Base-by-base conservation (phyloP, 2,888 invertebrate genomes). In the Ophion costatus region DNA sequence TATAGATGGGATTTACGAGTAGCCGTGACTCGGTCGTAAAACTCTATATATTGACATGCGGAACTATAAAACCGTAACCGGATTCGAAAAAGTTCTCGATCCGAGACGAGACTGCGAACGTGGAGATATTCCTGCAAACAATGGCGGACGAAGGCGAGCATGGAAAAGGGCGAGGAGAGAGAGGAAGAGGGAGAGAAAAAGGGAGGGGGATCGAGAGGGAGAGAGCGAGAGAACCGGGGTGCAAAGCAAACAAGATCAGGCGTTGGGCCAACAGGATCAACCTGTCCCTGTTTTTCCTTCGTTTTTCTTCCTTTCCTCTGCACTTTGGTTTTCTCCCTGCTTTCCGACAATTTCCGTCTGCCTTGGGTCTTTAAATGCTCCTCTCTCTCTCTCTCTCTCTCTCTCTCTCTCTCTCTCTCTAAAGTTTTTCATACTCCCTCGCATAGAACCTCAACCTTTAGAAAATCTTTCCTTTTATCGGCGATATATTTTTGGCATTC, bases 41-140 rank as follows among this genome's bases (percentile, higher is more conserved):
- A 89, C 56, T 51, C 89, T 88, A 90, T 90, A 90, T 91, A 91
- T 90, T 88, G 90, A 88, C 89, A 90, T 88, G 87, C 85, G 84
- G 87, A 88, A 89, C 88, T 87, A 89, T 92, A 92, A 92, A 92
- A 90, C 90, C 89, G 90, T 91, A 92, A 92, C 90, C 90, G 91
- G 91, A 92, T 91, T 89, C 89, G 64, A 79, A 79, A 71, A 79
- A 63, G 11, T 63, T 57, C n/a, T 33, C 33, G 63, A 56, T 71
- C 70, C n/a, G 63, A 77, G 67, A 77, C 33, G 70, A 63, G 64
- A 75, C 42, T 22, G 69, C 20, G 56, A 66, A 42, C 42, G 42
- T 7, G 59, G 22, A 73, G 45, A 76, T 42, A 42, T 70, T 59
- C 56, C 29, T 56, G 69, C 22, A 66, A 33, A 69, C 42, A 78